phyloP scores from a whole-genome alignment of 2,888 invertebrate genomes.

The Macrophya annulata region DNA sequence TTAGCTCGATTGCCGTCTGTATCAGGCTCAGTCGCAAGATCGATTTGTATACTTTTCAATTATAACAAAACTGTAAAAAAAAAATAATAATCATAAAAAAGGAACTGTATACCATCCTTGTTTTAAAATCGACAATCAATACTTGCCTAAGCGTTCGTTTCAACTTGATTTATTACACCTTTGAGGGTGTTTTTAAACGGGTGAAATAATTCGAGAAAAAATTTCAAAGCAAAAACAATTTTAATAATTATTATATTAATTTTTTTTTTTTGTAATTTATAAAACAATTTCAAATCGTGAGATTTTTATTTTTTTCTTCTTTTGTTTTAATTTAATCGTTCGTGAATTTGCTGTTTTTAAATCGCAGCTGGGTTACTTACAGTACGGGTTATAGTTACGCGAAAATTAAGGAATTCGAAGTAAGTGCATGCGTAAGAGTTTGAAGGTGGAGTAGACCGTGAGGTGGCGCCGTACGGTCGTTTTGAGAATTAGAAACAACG shows the following conservation, averaged over 20 bases:
- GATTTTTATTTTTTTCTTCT: no score
- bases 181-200: no score
- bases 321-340: no score
- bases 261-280: no score
- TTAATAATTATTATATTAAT: no score
- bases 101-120: no score
- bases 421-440: conserved; percentile 12
- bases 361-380: background rate
- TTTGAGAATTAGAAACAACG: conserved; percentile 39
- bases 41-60: background rate
- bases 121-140: background rate
- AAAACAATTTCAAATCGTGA: no score
- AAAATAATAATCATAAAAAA: no score
- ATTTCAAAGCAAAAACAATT: no score
- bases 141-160: background rate
- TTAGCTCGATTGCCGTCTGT: background rate
- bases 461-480: conserved; percentile 48
- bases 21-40: background rate
- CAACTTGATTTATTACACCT: no score
- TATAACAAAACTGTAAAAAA: background rate
- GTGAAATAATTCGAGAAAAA: no score
- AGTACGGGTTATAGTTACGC: background rate
- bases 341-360: background rate
- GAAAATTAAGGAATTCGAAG: background rate
- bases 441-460: background rate